Evolutionary conservation across 2,797 vertebrate genomes (phyloP).

Genomic region (Falco naumanni): DNA sequence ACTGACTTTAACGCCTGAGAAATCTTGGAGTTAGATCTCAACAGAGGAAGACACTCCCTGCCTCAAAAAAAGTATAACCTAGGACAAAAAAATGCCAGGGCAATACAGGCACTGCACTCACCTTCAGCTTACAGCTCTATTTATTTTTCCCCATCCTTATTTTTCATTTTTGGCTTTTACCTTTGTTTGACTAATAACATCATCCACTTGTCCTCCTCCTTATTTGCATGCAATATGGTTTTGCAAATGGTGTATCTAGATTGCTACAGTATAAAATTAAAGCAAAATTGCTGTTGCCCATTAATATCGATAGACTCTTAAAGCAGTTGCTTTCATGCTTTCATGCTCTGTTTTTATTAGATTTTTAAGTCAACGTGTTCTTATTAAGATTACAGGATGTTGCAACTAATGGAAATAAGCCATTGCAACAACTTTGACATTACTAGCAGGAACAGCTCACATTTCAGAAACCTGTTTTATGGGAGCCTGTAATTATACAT

Average conservation of each 20-base stretch:
- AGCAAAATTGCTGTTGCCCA: neutral
- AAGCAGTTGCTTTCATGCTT: neutral
- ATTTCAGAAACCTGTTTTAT: neutral
- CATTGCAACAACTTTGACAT: slow-evolving; percentile 6
- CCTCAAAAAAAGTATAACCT: neutral
- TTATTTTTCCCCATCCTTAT: neutral
- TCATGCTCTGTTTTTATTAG: neutral
- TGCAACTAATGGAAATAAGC: slow-evolving; percentile 14
- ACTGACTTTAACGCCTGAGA: neutral
- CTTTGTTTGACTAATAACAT: neutral
- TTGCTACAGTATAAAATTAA: neutral
- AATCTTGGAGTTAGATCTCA: neutral
- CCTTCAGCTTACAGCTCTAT: neutral
- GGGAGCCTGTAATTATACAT: neutral
- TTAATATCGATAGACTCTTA: neutral
- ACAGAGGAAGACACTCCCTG: neutral
- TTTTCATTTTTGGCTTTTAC: neutral
- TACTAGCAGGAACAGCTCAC: neutral
- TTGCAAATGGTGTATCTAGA: neutral
- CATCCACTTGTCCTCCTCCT: neutral
- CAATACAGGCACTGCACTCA: neutral
- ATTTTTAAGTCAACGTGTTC: neutral
- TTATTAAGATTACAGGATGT: slow-evolving; percentile 17
- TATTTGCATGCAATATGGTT: neutral
- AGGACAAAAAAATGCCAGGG: neutral